phyloP scores from a whole-genome alignment of 2,797 vertebrate species.

The Adrianichthys oophorus region DNA sequence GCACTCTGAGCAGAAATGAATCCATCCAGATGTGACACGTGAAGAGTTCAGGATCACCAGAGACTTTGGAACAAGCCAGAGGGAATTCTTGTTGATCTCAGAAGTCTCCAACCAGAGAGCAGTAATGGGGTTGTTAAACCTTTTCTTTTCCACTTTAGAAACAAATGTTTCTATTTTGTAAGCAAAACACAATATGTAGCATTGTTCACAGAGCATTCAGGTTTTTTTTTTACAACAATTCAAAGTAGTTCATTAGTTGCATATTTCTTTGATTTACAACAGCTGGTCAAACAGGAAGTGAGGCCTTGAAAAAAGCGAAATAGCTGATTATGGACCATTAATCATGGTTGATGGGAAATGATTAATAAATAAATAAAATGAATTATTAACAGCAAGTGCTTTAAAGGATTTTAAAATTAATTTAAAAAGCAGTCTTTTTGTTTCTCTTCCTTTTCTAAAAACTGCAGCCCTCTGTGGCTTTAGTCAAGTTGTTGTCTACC shows the following conservation, averaged over 20 bases:
- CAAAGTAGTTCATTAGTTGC: slow-evolving; percentile 80
- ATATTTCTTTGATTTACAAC: slow-evolving; percentile 78
- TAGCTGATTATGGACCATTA: slow-evolving; percentile 63
- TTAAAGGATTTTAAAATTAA: slow-evolving; percentile 73
- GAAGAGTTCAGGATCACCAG: slow-evolving; percentile 54
- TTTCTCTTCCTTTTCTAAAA: slow-evolving; percentile 78
- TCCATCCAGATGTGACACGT: slow-evolving; percentile 73
- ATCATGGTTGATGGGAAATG: slow-evolving; percentile 66
- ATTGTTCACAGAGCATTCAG: slow-evolving; percentile 90
- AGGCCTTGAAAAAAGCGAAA: slow-evolving; percentile 49
- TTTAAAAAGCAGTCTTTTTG: slow-evolving; percentile 72
- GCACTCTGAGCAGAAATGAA: slow-evolving; percentile 69
- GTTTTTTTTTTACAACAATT: slow-evolving; percentile 82
- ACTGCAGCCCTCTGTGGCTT: slow-evolving; percentile 71
- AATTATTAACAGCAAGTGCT: slow-evolving; percentile 78
- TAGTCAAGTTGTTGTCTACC: slow-evolving; percentile 66
- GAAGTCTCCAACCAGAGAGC: slow-evolving; percentile 72
- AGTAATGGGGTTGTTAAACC: slow-evolving; percentile 69
- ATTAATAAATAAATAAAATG: slow-evolving; percentile 65
- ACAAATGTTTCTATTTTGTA: slow-evolving; percentile 72
- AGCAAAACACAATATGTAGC: slow-evolving; percentile 86
- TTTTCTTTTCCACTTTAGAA: slow-evolving; percentile 76
- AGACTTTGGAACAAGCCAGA: slow-evolving; percentile 57
- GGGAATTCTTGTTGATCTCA: slow-evolving; percentile 79
- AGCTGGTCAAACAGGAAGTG: slow-evolving; percentile 65